phyloP scores from a whole-genome alignment of 2,113 vertebrate genomes.

The Eurypyga helias region DNA sequence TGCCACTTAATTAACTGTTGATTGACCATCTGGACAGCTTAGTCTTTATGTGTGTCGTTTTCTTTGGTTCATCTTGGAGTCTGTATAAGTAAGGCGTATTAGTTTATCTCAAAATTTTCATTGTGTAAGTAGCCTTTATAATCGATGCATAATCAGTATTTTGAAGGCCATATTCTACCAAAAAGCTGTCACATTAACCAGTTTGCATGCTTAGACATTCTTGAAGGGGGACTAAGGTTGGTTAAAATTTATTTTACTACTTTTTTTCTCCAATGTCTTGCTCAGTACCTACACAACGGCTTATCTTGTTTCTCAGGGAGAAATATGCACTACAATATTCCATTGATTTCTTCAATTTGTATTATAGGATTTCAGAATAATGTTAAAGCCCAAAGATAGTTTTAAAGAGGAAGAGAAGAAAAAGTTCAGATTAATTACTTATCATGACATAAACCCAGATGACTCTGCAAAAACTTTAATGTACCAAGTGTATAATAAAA shows the following conservation, averaged over 20 bases:
- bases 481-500: background rate
- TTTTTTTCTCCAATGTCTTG: background rate
- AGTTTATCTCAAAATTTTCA: background rate
- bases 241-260: background rate
- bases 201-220: background rate
- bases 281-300: background rate
- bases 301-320: background rate
- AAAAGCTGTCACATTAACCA: background rate
- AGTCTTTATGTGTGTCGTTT: conserved; percentile 14
- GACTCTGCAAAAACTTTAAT: background rate
- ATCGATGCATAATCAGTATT: background rate
- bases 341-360: background rate
- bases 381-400: background rate
- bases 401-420: background rate
- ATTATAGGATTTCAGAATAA: background rate
- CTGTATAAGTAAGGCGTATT: background rate
- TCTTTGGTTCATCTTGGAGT: conserved; percentile 50
- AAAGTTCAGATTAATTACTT: background rate
- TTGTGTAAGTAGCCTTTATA: background rate
- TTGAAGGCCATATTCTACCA: background rate
- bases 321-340: background rate
- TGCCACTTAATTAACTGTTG: conserved; percentile 69
- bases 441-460: background rate
- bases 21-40: conserved; percentile 50
- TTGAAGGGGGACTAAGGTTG: background rate